Conservation (phyloP, 2,113 vertebrate genomes). For the Prinia subflava region DNA sequence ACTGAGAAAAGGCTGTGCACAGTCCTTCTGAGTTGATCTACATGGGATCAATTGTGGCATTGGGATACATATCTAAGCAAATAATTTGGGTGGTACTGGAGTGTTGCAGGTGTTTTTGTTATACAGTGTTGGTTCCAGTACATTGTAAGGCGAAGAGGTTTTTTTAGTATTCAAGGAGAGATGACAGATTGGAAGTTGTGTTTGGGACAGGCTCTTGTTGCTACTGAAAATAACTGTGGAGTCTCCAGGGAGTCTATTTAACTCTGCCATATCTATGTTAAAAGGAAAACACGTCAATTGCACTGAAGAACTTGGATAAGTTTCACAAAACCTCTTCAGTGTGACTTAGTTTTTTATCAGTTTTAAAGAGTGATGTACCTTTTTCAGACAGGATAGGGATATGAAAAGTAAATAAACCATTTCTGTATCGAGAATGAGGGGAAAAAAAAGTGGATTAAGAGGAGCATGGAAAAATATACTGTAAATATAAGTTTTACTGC, state of each 20-base stretch:
- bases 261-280: background rate
- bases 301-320: background rate
- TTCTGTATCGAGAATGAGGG: background rate
- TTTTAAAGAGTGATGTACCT: background rate
- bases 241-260: constrained; percentile 10
- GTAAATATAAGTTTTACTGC: background rate
- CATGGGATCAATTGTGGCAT: background rate
- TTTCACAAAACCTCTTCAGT: constrained; percentile 32
- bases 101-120: background rate
- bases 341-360: background rate
- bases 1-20: background rate
- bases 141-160: background rate
- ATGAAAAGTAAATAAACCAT: background rate
- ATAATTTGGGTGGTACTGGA: background rate
- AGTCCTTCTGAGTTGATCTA: background rate
- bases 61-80: background rate
- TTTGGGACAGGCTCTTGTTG: constrained; percentile 35
- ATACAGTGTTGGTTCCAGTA: background rate
- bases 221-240: constrained; percentile 29
- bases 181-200: constrained; percentile 45
- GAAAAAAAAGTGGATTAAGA: background rate
- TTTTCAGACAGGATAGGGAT: background rate
- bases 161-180: constrained; percentile 14
- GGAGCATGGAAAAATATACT: background rate
- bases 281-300: constrained; percentile 13